A percentile compares a stretch with the other conserved stretches of the same genome.
Conservation (phyloP, 2,888 invertebrate species). For the Poecilobothrus nobilitatus region DNA sequence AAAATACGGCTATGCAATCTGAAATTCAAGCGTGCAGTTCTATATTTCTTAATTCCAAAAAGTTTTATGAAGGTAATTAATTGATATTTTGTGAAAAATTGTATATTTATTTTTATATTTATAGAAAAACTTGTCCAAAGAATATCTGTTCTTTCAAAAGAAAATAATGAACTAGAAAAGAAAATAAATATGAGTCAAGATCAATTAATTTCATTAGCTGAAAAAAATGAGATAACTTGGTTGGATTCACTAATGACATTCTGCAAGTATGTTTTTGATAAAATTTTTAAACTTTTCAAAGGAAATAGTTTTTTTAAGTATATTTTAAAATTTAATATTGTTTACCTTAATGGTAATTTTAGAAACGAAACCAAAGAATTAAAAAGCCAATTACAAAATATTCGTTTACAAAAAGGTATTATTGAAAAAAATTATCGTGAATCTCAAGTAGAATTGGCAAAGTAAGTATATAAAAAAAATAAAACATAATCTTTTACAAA, state of each 20-base stretch:
- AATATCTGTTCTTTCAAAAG: constrained; percentile 32
- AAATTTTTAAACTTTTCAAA: constrained; percentile 15
- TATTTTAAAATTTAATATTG: not conserved
- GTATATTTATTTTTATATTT: not conserved
- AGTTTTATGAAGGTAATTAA: constrained; percentile 35
- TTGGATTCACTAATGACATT: constrained; percentile 41
- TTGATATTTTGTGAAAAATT: no score
- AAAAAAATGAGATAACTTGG: constrained; percentile 37
- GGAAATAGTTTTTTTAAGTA: not conserved
- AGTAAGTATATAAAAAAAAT: constrained; percentile 26
- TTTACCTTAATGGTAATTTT: constrained; percentile 25
- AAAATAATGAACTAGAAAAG: constrained; percentile 35
- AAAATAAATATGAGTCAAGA: constrained; percentile 35
- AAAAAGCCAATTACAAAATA: constrained; percentile 36
- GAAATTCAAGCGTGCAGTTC: constrained; percentile 39
- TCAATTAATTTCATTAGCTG: constrained; percentile 34
- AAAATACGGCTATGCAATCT: constrained; percentile 40
- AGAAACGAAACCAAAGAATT: constrained; percentile 41
- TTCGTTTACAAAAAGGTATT: constrained; percentile 36
- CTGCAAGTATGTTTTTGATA: constrained; percentile 39
- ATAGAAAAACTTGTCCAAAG: constrained; percentile 38
- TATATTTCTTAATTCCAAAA: constrained; percentile 40
- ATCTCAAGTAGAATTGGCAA: constrained; percentile 37
- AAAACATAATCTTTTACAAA: not conserved
- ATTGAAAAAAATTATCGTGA: constrained; percentile 37